Evolutionary conservation across 2,888 invertebrate genomes (phyloP).

Genomic region (Drosophila sordidula): DNA sequence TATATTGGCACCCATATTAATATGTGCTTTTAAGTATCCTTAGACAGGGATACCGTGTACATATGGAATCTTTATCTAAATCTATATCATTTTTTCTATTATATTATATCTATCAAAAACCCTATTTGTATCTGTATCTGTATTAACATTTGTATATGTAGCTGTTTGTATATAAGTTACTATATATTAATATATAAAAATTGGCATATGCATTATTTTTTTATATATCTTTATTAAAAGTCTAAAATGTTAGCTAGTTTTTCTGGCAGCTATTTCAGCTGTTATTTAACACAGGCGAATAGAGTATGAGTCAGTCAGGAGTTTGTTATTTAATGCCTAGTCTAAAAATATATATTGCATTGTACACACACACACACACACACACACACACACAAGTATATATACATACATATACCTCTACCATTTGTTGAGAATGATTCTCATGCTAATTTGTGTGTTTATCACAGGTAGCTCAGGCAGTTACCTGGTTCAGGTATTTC

Average conservation of each 20-base stretch:
- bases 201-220: too few relatives aligned
- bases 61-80: too few relatives aligned
- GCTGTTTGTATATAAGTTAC: too few relatives aligned
- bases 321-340: neutral
- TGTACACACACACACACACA: neutral
- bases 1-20: neutral
- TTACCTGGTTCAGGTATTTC: neutral
- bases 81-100: too few relatives aligned
- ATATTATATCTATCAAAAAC: too few relatives aligned
- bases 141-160: too few relatives aligned
- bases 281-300: neutral
- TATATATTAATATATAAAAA: too few relatives aligned
- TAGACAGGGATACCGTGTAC: too few relatives aligned
- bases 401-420: neutral
- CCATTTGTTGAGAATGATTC: neutral
- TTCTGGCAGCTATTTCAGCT: neutral
- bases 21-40: too few relatives aligned
- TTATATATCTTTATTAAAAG: too few relatives aligned
- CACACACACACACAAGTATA: neutral
- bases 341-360: neutral
- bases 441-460: conserved; percentile 37
- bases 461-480: conserved; percentile 11
- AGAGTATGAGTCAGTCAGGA: neutral
- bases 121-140: neutral
- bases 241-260: too few relatives aligned